Evolutionary conservation across 2,888 invertebrate species (phyloP), one percentile per base, ranked within the genome.

Genomic region (Panorpa germanica): DNA sequence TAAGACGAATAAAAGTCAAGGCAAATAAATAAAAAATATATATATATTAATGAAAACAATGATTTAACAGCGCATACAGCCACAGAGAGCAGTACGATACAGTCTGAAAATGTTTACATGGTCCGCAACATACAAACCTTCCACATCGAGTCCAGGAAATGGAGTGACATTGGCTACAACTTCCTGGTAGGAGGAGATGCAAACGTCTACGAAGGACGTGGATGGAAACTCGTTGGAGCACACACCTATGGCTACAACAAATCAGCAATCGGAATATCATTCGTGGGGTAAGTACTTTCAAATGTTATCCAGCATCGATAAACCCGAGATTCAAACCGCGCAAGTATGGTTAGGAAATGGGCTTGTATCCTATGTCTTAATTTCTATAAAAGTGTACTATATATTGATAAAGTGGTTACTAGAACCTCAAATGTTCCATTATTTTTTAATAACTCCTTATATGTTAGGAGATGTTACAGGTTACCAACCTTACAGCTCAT

Each of bases 161-260:
- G 58, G 58, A 50, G 50, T 37, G 63, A 63, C 35, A 61, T 62
- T 14, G 53, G 47, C 0, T 63, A 62, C 37, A 67, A 63, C 39
- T 68, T 65, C 37, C 37, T 67, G 8, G 49, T 67, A 29, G 65
- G 66, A 17, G 57, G 59, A 9, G 65, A 66, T 43, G 65, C 65
- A 13, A 59, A 57, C 24, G 47, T 60, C 2, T 68, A 64, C 38
- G 61, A 65, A 45, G 67, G 65, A 5, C 46, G 59, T 31, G 65
- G 66, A 2, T 68, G 65, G 65, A 50, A 50, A 3, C 45, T 49
- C 2, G 52, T 57, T 32, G 66, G 66, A 2, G 57, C 61, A 2
- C 65, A 66, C 37, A 59, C 64, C 1, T 45, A 48, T 31, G 52
- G 56, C 17, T 67, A 62, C 37, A 67, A 69, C 39, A 46, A 39